A percentile compares a stretch with the other conserved stretches of the same genome.
Conservation (phyloP, 1,140 invertebrate species). For the Drosophila repleta region DNA sequence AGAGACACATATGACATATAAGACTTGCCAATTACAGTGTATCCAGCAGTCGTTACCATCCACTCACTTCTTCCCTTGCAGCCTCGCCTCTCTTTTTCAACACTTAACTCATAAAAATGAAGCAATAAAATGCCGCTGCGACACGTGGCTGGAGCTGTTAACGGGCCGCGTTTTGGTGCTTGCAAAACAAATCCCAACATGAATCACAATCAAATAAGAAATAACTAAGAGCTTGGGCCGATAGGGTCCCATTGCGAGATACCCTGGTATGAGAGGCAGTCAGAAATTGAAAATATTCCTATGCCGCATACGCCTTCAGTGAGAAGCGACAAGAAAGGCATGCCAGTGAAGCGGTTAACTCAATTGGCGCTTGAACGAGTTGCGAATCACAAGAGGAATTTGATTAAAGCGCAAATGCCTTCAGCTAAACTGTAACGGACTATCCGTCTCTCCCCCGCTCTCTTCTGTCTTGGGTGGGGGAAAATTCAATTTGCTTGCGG, state of each 20-base stretch:
- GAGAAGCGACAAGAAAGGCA: neutral
- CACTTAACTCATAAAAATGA: slow-evolving; percentile 27
- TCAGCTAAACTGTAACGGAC: neutral
- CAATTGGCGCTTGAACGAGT: slow-evolving; percentile 45
- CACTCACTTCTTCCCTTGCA: neutral
- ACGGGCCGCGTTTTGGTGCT: neutral
- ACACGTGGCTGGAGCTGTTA: slow-evolving; percentile 34
- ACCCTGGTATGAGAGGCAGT: too few relatives aligned
- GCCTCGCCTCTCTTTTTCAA: slow-evolving; percentile 1
- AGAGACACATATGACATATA: too few relatives aligned
- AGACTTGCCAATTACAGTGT: neutral
- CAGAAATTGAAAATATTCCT: too few relatives aligned
- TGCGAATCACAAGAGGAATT: slow-evolving; percentile 40
- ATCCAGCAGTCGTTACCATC: neutral
- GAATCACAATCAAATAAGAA: slow-evolving; percentile 19
- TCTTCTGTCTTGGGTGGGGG: slow-evolving; percentile 9
- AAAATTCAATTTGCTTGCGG: slow-evolving; percentile 68
- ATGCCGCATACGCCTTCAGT: too few relatives aligned
- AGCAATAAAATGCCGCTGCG: slow-evolving; percentile 31
- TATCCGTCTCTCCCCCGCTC: neutral
- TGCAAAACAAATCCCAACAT: neutral
- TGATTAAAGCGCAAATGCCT: slow-evolving; percentile 14
- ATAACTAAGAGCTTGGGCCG: too few relatives aligned
- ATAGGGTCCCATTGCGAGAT: too few relatives aligned
- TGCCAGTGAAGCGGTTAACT: slow-evolving; percentile 22